Evolutionary conservation across 2,888 invertebrate species (phyloP), one percentile per base, ranked within the genome.

Genomic region (Drosophila ustulata): DNA sequence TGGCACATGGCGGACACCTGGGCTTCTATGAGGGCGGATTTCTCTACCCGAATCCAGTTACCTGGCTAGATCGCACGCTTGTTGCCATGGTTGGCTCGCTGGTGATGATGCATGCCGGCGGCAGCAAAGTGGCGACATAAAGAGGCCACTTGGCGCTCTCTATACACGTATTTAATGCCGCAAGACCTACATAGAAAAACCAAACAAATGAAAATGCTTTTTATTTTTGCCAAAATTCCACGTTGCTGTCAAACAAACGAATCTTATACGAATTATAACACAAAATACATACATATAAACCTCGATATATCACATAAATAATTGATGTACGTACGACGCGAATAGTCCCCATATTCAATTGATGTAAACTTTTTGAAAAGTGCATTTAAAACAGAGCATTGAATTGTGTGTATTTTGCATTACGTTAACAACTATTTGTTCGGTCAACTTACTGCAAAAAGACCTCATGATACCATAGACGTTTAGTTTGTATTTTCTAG

Each of bases 1-100:
- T 97, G 26, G 95, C 97, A 8, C 98, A 98, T 91, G 98, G 98
- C 9, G 98, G 98, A 3, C 98, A 98, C 93, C 94, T 98, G 75
- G 98, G 98, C 23, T 98, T 97, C 93, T 98, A 98, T 91, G 98
- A 98, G 93, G 98, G 98, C 8, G 97, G 97, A 18, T 92, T 96
- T 28, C 90, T 98, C 1, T 96, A 97, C 92, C 98, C 98, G 0
- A 96, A 97, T 90, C 96, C 97, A 0, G 96, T 98, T 64, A 98
- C 98, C 66, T 98, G 98, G 98, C 93, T 98, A 68, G 98, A 98
- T 93, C 95, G 97, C 47, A 95, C 97, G 0, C 93, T 98, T n/a
- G 96, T 98, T 1, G 95, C 97, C 2, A 93, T 97, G 67, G 95
- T 96, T 1, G 96, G 96, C 9, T 96, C 96, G 1, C 91, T 97